Conservation (phyloP, 2,797 vertebrate species). For the Thunnus albacares region DNA sequence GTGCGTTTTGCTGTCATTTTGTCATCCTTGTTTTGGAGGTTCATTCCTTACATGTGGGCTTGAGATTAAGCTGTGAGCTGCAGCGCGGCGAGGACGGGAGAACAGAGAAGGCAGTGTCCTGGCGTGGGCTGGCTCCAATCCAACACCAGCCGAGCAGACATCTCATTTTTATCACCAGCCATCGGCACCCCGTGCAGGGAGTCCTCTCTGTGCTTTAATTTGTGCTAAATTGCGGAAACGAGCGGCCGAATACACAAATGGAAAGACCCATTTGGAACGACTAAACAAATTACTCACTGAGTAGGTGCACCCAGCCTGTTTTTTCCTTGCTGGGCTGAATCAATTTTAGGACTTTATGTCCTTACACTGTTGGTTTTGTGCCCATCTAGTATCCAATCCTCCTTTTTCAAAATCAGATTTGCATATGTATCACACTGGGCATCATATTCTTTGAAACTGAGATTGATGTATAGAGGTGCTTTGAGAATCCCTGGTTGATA, state of each 20-base stretch:
- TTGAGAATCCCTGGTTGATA: slow-evolving; percentile 3
- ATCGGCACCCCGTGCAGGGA: slow-evolving; percentile 35
- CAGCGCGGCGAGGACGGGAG: slow-evolving; percentile 26
- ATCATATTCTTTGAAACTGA: slow-evolving; percentile 14
- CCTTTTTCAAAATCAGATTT: slow-evolving; percentile 22
- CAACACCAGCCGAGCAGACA: slow-evolving; percentile 55
- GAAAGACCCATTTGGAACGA: slow-evolving; percentile 55
- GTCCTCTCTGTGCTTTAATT: slow-evolving; percentile 51
- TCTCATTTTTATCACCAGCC: slow-evolving; percentile 67
- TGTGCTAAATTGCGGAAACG: slow-evolving; percentile 64
- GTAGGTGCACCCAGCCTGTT: slow-evolving; percentile 26
- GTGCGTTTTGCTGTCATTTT: not conserved
- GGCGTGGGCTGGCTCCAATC: slow-evolving; percentile 58
- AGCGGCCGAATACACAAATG: slow-evolving; percentile 58
- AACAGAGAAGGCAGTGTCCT: slow-evolving; percentile 63
- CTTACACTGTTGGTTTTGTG: slow-evolving; percentile 14
- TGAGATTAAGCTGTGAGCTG: slow-evolving; percentile 33
- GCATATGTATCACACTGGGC: slow-evolving; percentile 15
- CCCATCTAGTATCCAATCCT: slow-evolving; percentile 18
- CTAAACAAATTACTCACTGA: slow-evolving; percentile 58
- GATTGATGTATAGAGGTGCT: slow-evolving; percentile 13
- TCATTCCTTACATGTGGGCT: slow-evolving; percentile 27
- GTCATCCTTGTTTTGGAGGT: not conserved
- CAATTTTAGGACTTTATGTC: slow-evolving; percentile 11
- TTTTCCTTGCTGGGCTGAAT: slow-evolving; percentile 11